Conservation (phyloP, 2,888 invertebrate species). For the Calephelis perditalis region DNA sequence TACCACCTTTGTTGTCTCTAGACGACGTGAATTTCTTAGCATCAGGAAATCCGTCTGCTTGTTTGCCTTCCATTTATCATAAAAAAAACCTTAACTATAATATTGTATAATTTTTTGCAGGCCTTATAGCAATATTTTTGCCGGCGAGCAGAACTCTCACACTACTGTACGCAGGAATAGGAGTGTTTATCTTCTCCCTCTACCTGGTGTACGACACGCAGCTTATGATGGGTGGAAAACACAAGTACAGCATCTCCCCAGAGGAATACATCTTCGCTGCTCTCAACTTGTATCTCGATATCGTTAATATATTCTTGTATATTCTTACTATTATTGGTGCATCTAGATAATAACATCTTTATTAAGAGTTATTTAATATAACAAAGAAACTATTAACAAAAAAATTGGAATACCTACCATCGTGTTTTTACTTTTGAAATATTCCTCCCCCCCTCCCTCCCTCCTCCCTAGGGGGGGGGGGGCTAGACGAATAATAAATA, state of each 20-base stretch:
- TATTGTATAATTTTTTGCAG: slow-evolving; percentile 1
- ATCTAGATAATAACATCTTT: slow-evolving; percentile 24
- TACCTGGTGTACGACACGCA: slow-evolving; percentile 96
- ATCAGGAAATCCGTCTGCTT: no score
- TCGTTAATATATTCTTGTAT: slow-evolving; percentile 93
- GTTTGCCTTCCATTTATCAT: no score
- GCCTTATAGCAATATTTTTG: slow-evolving; percentile 10
- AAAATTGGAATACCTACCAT: no score
- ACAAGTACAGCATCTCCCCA: slow-evolving; percentile 92
- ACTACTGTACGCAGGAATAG: slow-evolving; percentile 88
- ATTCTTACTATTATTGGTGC: slow-evolving; percentile 87
- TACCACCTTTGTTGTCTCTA: no score
- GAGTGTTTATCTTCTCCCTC: slow-evolving; percentile 92
- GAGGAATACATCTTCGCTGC: slow-evolving; percentile 97
- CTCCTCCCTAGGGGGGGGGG: no score
- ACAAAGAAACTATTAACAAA: no score
- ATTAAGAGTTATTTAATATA: no score
- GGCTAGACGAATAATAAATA: no score
- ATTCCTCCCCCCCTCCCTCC: no score
- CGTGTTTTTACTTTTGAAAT: no score
- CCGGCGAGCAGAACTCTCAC: slow-evolving; percentile 62
- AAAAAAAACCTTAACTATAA: neutral
- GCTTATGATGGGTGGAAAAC: slow-evolving; percentile 92
- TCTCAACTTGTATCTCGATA: slow-evolving; percentile 91
- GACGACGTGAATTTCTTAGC: no score